Evolutionary conservation across 1,140 invertebrate genomes (phyloP).

Genomic region (Drosophila ohnishii): DNA sequence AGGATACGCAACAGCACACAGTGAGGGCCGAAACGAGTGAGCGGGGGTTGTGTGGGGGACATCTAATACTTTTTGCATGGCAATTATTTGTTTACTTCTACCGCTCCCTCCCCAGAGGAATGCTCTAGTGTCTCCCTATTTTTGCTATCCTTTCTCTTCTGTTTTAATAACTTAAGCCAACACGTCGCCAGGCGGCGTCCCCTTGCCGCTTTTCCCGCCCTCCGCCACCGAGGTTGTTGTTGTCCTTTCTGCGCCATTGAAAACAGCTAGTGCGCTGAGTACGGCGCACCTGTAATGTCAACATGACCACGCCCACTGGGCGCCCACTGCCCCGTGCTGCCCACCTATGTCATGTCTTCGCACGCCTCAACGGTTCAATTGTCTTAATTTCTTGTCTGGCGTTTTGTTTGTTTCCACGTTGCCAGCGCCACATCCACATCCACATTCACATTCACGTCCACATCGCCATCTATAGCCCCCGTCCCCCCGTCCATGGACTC

Average conservation of each 20-base stretch:
- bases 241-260: conserved; percentile 79
- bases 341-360: conserved; percentile 61
- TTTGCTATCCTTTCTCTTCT: conserved; percentile 50
- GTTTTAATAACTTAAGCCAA: conserved; percentile 79
- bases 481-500: neutral
- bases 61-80: conserved; percentile 77
- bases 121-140: conserved; percentile 19
- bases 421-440: conserved; percentile 25
- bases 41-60: conserved; percentile 8
- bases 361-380: conserved; percentile 81
- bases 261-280: conserved; percentile 44
- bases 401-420: conserved; percentile 72
- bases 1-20: conserved; percentile 48
- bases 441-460: conserved; percentile 5
- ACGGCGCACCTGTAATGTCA: conserved; percentile 77
- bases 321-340: conserved; percentile 26
- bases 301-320: conserved; percentile 59
- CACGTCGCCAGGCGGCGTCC: conserved; percentile 55
- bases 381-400: conserved; percentile 80
- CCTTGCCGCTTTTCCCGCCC: neutral
- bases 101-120: conserved; percentile 11
- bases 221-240: conserved; percentile 33
- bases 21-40: neutral
- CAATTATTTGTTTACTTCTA: conserved; percentile 73
- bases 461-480: neutral